phyloP scores from a whole-genome alignment of 1,140 invertebrate species.

The Mya arenaria region DNA sequence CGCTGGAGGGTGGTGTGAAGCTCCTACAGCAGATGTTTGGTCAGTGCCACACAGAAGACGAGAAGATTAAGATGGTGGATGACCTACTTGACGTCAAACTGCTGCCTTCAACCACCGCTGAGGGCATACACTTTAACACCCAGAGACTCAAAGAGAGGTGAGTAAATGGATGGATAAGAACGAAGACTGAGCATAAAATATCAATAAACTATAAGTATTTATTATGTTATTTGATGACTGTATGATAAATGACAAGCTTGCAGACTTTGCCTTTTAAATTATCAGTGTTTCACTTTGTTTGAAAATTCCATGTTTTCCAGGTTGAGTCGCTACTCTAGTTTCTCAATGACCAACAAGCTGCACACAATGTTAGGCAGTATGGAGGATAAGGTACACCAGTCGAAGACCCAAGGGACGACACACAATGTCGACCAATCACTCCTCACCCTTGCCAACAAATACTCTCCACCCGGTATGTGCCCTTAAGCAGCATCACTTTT shows the following conservation, averaged over 20 bases:
- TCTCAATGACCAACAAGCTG: constrained; percentile 72
- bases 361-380: constrained; percentile 72
- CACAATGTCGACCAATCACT: constrained; percentile 57
- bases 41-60: constrained; percentile 72
- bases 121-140: constrained; percentile 75
- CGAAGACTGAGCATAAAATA: too few species aligned
- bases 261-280: too few species aligned
- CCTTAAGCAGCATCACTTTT: too few species aligned
- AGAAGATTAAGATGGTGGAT: constrained; percentile 73
- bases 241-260: neutral
- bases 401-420: constrained; percentile 67
- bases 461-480: constrained; percentile 65
- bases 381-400: constrained; percentile 75
- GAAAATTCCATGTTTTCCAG: constrained; percentile 64
- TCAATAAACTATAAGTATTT: too few species aligned
- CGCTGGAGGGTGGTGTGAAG: constrained; percentile 63
- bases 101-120: constrained; percentile 69
- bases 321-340: constrained; percentile 73
- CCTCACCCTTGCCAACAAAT: constrained; percentile 66
- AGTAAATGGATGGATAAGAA: too few species aligned
- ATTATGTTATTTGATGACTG: neutral
- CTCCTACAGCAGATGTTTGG: constrained; percentile 75
- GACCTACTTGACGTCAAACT: constrained; percentile 76
- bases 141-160: constrained; percentile 75
- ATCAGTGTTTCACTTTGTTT: too few species aligned